Evolutionary conservation across 2,113 vertebrate genomes (phyloP), one percentile per base, ranked within the genome.

Genomic region (Tupaia tana): DNA sequence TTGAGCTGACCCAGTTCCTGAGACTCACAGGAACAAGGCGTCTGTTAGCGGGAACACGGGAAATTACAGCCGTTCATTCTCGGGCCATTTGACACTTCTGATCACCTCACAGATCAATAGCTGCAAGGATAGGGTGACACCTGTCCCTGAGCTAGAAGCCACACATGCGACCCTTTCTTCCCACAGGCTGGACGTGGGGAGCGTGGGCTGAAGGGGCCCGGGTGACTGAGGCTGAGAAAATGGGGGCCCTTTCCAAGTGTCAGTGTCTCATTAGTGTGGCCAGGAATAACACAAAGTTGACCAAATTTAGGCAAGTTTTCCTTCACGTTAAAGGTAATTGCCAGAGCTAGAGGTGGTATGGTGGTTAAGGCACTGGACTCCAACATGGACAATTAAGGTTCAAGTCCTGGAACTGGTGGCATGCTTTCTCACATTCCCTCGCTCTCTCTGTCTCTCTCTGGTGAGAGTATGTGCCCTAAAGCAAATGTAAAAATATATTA

Each of bases 41-140:
- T 66, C 67, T 34, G 31, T 88, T 18, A n/a, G 61, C 70, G 86
- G 31, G 59, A 87, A 78, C 56, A 58, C 67, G 78, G 84, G 78
- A 74, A 86, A 81, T 75, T 63, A 12, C 75, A 84, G 77, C 24
- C 61, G 67, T 87, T 93, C 79, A 90, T 96, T 96, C 61, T 94
- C 78, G 13, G 91, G 69, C 59, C 67, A 3, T 63, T 89, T 86
- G 31, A 3, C 66, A 3, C 90, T 93, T 97, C 71, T 8, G 0
- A 87, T n/a, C 70, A 70, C 52, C 54, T 92, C 67, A 31, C 34
- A 97, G 63, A 95, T 96, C 93, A 94, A 86, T 5, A 0, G 58
- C 52, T 56, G 54, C 58, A 56, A 96, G 22, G 70, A 88, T 24
- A 94, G 63, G 89, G 58, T 56, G 19, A 88, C 56, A 29, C 1